Evolutionary conservation across 1,140 invertebrate genomes (phyloP), one percentile per base, ranked within the genome.

Genomic region (Drosophila sproati): DNA sequence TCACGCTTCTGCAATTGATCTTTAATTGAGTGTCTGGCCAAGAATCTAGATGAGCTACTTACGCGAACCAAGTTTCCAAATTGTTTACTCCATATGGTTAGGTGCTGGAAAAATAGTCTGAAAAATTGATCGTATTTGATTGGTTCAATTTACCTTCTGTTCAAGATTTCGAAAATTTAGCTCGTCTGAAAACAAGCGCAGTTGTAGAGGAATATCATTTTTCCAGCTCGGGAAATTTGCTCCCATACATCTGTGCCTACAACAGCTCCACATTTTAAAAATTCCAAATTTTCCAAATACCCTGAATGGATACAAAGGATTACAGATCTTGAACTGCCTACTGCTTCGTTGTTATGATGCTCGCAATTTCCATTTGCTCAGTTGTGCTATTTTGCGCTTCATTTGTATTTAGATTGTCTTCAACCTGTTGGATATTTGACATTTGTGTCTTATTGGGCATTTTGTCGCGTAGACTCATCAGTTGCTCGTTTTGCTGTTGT

Each of bases 21-120:
- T 10, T 7, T 2, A 0, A 6, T 10, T 5, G 45, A 31, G 8
- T 28, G n/a, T 1, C 31, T n/a, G 1, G 1, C n/a, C 10, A 2
- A 3, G n/a, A 34, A 29, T 35, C 4, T 8, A 1, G 28, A n/a
- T 7, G 5, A 35, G 7, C 0, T 0, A 62, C 72, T 62, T 39
- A 62, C 72, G 10, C 37, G 29, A 31, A 71, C n/a, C 8, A 73
- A 55, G 7, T 68, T 8, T 1, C 43, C 20, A 31, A 73, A n/a
- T 31, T 73, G 71, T 35, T 69, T 73, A 1, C 20, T 61, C 56
- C 71, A 61, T 10, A 69, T 32, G 1, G 35, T 50, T 7, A 45
- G 4, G 3, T n/a, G 60, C 56, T 69, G 7, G 8, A 20, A 57
- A n/a, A 41, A 31, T 7, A 20, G 32, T 7, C 3, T n/a, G 0